Conservation (phyloP, 2,113 vertebrate genomes). For the Sylvilagus bachmani region DNA sequence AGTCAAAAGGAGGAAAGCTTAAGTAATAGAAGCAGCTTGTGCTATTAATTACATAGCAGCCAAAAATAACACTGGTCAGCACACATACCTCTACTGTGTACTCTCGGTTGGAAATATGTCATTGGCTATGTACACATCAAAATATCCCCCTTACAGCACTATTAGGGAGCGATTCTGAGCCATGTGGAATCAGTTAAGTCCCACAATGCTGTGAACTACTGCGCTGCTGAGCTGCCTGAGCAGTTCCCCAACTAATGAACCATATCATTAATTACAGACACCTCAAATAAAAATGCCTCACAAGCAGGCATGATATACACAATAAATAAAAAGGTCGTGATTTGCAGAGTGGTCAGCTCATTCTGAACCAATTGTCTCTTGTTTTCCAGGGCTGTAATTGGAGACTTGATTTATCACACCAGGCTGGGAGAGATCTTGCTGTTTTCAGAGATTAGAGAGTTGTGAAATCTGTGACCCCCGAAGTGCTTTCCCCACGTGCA, state of each 20-base stretch:
- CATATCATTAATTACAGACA: slow-evolving; percentile 90
- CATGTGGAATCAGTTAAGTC: slow-evolving; percentile 88
- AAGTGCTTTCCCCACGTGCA: slow-evolving; percentile 59
- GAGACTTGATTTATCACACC: slow-evolving; percentile 82
- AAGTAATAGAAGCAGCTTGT: slow-evolving; percentile 72
- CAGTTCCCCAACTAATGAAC: slow-evolving; percentile 86
- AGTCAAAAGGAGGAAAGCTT: neutral
- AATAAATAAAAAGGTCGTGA: slow-evolving; percentile 86
- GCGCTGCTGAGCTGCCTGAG: slow-evolving; percentile 79
- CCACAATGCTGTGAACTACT: slow-evolving; percentile 84
- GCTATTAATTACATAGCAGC: slow-evolving; percentile 76
- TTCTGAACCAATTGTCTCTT: slow-evolving; percentile 82
- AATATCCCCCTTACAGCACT: slow-evolving; percentile 82
- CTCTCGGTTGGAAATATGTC: slow-evolving; percentile 78
- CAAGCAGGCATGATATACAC: slow-evolving; percentile 85
- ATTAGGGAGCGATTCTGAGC: slow-evolving; percentile 83
- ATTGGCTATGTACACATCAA: slow-evolving; percentile 79
- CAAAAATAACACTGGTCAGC: slow-evolving; percentile 79
- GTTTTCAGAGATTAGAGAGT: slow-evolving; percentile 64
- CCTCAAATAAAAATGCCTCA: slow-evolving; percentile 86
- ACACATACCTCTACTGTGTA: slow-evolving; percentile 61
- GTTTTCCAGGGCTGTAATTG: slow-evolving; percentile 82
- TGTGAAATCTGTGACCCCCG: slow-evolving; percentile 63
- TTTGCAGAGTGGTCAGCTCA: slow-evolving; percentile 83
- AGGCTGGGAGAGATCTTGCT: slow-evolving; percentile 64